These are phyloP conservation scores for Porites evermanni DNA, from an alignment of 92 coral and sea anemone species.

Conservation along the genomic window DNA sequence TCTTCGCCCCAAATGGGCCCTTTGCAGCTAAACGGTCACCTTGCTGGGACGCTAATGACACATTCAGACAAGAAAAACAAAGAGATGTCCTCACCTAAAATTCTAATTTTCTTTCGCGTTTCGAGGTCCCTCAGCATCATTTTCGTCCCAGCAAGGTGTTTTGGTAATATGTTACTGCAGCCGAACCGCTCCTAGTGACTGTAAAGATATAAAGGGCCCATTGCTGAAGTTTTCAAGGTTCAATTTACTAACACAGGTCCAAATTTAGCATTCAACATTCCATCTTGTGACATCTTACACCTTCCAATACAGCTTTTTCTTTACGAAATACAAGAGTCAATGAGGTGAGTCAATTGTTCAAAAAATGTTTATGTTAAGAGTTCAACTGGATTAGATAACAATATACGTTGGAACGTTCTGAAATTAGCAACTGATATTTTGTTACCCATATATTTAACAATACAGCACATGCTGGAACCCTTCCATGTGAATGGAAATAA, in stretches of 20 bases:
- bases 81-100: no score
- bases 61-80: no score
- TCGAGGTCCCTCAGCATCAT: no score
- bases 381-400: not conserved
- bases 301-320: not conserved
- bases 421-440: not conserved
- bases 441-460: conserved; percentile 29
- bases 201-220: no score
- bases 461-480: not conserved
- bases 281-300: not conserved
- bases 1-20: not conserved
- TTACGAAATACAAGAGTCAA: not conserved
- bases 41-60: no score
- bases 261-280: not conserved
- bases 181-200: no score
- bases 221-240: not conserved
- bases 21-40: no score
- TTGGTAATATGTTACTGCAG: no score
- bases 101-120: no score
- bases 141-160: no score
- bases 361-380: not conserved
- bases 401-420: conserved; percentile 20
- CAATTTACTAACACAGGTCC: not conserved
- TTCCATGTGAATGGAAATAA: conserved; percentile 29
- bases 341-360: not conserved